A percentile compares a stretch with the other conserved stretches of the same genome.
These are phyloP conservation scores for Molorchus minor DNA, from an alignment of 2,888 invertebrate genomes.

Conservation along the genomic window DNA sequence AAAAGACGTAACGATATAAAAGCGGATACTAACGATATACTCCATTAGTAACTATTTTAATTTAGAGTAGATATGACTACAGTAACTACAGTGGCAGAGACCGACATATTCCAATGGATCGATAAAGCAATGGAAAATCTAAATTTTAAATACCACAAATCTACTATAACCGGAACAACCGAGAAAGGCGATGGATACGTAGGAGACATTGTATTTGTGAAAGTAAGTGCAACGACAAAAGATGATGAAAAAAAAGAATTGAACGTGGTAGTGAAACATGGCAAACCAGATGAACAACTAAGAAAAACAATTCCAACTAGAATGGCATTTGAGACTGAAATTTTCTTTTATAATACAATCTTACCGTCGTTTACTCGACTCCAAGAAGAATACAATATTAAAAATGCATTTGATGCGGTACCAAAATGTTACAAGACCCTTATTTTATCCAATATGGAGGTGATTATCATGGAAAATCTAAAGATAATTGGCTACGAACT, in stretches of 20 bases:
- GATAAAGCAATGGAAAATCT: conserved; percentile 20
- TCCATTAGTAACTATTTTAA: too few relatives aligned
- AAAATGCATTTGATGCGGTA: conserved; percentile 25
- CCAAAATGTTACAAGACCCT: conserved; percentile 38
- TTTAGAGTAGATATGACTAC: too few relatives aligned
- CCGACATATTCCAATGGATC: conserved; percentile 16
- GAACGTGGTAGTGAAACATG: conserved; percentile 30
- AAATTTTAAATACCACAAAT: conserved; percentile 18
- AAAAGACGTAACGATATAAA: too few relatives aligned
- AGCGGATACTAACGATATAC: too few relatives aligned
- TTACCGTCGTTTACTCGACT: conserved; percentile 33
- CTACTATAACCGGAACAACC: conserved; percentile 25
- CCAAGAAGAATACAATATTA: conserved; percentile 28
- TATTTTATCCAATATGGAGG: conserved; percentile 26
- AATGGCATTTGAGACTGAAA: conserved; percentile 32
- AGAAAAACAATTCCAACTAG: conserved; percentile 2
- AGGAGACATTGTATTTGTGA: conserved; percentile 35
- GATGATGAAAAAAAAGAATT: conserved; percentile 9
- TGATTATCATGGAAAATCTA: conserved; percentile 37
- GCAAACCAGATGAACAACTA: conserved; percentile 22
- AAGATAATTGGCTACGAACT: conserved; percentile 35
- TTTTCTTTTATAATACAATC: conserved; percentile 34
- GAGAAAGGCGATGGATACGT: conserved; percentile 37
- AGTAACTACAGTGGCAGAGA: background rate
- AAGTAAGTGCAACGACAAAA: conserved; percentile 13